Base-by-base conservation (phyloP, 2,797 vertebrate species). In the Bovichtus variegatus region DNA sequence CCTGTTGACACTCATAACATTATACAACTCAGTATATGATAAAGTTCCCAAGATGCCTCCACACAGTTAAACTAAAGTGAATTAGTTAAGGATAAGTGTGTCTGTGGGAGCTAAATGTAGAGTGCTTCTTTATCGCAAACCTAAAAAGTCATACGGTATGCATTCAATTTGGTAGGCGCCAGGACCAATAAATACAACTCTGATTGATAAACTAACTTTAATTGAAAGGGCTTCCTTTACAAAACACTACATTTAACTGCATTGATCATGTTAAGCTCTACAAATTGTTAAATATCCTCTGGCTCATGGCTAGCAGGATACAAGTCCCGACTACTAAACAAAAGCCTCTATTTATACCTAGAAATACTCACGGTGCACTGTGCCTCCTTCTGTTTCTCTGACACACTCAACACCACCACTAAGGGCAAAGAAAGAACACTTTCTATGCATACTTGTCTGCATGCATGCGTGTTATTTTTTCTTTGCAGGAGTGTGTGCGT, bases 321-420 rank as follows among this genome's bases (percentile, higher is more conserved):
- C 6, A 23, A 25, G 44, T 50, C 62, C 74, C 19, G 78, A 60
- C 71, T 68, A 43, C 75, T n/a, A 75, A 81, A 92, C 88, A 93
- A 91, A 86, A 85, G 83, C 81, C 60, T 85, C 89, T 87, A 80
- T 88, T 89, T 88, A 90, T 86, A 76, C 64, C 66, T 6, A 18
- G 19, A 86, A 81, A 81, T 41, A 50, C 71, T 84, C 38, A 31
- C 61, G 21, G 49, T 74, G 58, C 76, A 85, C 88, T 88, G 83
- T 72, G 82, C 79, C 74, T 58, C 25, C 27, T 62, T 69, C 73
- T 84, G 82, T 86, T 68, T 74, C 82, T 57, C 43, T 82, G 54
- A 71, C 80, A 86, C 67, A 72, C 71, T 73, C n/a, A 19, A 63
- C 54, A 49, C 47, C 64, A 53, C 54, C 60, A 40, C 49, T 19